Conservation (phyloP, 2,888 invertebrate species). For the Patella depressa region DNA sequence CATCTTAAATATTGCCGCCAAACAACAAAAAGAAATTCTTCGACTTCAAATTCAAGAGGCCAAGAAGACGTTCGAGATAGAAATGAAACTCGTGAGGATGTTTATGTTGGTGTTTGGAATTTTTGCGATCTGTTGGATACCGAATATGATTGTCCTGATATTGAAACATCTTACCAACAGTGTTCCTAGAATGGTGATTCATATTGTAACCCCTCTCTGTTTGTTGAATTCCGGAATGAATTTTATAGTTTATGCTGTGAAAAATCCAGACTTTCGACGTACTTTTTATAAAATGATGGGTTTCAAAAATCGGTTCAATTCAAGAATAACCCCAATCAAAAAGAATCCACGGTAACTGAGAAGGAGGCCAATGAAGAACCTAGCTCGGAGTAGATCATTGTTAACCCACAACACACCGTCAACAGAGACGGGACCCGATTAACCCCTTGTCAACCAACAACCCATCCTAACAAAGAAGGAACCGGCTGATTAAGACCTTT, state of each 20-base stretch:
- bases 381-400: too few relatives aligned
- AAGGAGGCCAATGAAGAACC: too few relatives aligned
- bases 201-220: background rate
- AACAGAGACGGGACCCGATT: too few relatives aligned
- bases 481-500: too few relatives aligned
- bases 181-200: background rate
- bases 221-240: conserved; percentile 15
- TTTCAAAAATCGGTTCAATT: background rate
- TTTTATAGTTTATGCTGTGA: conserved; percentile 15
- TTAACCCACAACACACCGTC: too few relatives aligned
- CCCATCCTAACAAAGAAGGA: too few relatives aligned
- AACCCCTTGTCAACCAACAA: too few relatives aligned
- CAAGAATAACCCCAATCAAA: too few relatives aligned
- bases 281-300: background rate
- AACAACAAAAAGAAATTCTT: background rate
- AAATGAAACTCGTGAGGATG: conserved; percentile 3
- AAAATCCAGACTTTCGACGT: conserved; percentile 9
- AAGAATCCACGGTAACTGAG: too few relatives aligned
- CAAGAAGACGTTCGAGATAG: background rate
- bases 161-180: background rate
- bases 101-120: conserved; percentile 21
- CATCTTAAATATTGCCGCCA: conserved; percentile 1
- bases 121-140: conserved; percentile 16
- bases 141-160: background rate
- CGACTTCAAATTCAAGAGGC: background rate